Evolutionary conservation across 1,140 invertebrate genomes (phyloP).

Genomic region (Nephotettix cincticeps): DNA sequence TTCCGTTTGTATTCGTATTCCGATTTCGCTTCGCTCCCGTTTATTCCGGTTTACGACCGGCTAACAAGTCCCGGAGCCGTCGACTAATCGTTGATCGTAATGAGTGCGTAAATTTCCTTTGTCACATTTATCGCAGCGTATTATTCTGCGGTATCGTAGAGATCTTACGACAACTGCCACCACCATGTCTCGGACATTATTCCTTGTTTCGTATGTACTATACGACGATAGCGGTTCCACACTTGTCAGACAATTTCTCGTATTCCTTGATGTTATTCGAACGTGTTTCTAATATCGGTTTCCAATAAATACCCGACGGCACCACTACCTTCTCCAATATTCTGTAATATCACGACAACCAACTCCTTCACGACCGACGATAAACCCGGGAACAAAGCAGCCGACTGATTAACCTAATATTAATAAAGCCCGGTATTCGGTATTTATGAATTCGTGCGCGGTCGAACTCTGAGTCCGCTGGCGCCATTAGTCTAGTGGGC

Average conservation of each 20-base stretch:
- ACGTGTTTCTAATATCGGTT: too few relatives aligned
- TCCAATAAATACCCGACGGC: too few relatives aligned
- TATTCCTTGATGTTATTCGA: too few relatives aligned
- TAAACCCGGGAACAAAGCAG: neutral
- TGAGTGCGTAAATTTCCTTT: conserved; percentile 12
- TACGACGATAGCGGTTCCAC: too few relatives aligned
- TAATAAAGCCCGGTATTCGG: conserved; percentile 13
- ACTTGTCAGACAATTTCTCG: too few relatives aligned
- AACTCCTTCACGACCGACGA: neutral
- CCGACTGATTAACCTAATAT: neutral
- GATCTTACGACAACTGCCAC: neutral
- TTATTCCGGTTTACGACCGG: neutral
- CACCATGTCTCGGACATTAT: neutral
- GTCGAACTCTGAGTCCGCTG: neutral
- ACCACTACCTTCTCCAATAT: too few relatives aligned
- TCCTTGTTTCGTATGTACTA: too few relatives aligned
- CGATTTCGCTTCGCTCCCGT: neutral
- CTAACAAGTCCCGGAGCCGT: conserved; percentile 2
- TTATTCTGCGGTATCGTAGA: conserved; percentile 3
- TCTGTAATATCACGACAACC: too few relatives aligned
- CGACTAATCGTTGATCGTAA: neutral
- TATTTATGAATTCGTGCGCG: conserved; percentile 12
- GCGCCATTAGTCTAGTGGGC: neutral
- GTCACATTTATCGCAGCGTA: conserved; percentile 2
- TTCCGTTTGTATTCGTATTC: too few relatives aligned